These are phyloP conservation scores for Helleia helle DNA, from an alignment of 2,888 invertebrate genomes.

Conservation along the genomic window DNA sequence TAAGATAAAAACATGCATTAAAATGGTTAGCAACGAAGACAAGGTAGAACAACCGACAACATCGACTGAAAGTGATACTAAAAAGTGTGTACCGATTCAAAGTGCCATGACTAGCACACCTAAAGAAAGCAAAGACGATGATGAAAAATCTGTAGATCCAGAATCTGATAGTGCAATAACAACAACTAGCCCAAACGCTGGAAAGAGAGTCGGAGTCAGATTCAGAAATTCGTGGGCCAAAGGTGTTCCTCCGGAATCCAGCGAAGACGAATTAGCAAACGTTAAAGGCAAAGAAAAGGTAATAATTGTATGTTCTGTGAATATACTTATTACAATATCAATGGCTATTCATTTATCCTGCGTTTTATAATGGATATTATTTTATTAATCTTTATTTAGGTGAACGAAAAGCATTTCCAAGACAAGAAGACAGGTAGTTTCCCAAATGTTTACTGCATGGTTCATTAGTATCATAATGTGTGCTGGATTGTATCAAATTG, in stretches of 20 bases:
- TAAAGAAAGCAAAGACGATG: conserved; percentile 32
- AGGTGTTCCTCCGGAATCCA: conserved; percentile 42
- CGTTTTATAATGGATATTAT: neutral
- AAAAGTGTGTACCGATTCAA: conserved; percentile 5
- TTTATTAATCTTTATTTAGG: neutral
- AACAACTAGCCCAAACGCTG: conserved; percentile 40
- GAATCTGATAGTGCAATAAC: conserved; percentile 50
- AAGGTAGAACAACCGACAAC: conserved; percentile 11
- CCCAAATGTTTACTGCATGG: conserved; percentile 2
- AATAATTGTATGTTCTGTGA: conserved; percentile 14
- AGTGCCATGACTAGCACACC: conserved; percentile 5
- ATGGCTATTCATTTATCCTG: too few relatives aligned
- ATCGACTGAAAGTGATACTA: conserved; percentile 2
- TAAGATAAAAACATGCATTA: conserved; percentile 9
- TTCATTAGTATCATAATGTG: neutral
- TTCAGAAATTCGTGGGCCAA: conserved; percentile 56
- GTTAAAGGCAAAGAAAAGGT: conserved; percentile 55
- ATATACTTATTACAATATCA: too few relatives aligned
- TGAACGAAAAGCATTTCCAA: neutral
- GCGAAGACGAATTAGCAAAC: conserved; percentile 47
- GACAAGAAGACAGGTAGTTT: conserved; percentile 32
- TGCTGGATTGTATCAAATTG: conserved; percentile 7
- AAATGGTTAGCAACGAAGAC: conserved; percentile 9
- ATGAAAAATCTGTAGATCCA: conserved; percentile 48
- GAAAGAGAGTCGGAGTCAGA: conserved; percentile 50